These are phyloP conservation scores for Scomber colias DNA, from an alignment of 2,113 vertebrate genomes.

Conservation along the genomic window DNA sequence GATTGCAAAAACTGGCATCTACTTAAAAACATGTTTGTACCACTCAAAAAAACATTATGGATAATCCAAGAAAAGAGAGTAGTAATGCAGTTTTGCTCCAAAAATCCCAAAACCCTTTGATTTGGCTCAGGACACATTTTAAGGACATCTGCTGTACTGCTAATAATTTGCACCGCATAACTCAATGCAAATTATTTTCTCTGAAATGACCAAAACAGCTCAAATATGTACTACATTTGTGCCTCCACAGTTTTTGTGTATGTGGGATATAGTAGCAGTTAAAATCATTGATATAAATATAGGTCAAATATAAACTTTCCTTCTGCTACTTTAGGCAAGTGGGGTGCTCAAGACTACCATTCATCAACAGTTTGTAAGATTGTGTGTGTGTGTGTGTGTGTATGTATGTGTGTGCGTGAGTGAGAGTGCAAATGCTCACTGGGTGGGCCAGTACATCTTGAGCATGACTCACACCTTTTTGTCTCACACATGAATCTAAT, in stretches of 20 bases:
- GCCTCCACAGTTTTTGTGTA: neutral
- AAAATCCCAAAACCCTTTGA: constrained; percentile 21
- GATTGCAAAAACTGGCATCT: neutral
- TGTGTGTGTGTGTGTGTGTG: neutral
- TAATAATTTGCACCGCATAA: constrained; percentile 52
- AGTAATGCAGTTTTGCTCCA: neutral
- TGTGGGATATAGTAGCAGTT: neutral
- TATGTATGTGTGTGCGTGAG: neutral
- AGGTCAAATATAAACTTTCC: neutral
- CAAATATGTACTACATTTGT: neutral
- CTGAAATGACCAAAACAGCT: too few relatives aligned
- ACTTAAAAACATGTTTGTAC: neutral
- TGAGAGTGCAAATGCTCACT: neutral
- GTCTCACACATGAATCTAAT: constrained; percentile 63
- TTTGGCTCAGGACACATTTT: constrained; percentile 29
- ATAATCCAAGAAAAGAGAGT: constrained; percentile 4
- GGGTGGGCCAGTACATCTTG: constrained; percentile 43
- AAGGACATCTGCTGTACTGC: constrained; percentile 40
- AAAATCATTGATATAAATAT: constrained; percentile 25
- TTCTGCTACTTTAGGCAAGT: constrained; percentile 7
- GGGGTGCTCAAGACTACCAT: neutral
- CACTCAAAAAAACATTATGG: neutral
- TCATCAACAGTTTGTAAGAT: neutral
- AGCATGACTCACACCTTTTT: constrained; percentile 41
- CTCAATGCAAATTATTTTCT: constrained; percentile 38